A percentile compares a stretch with the other conserved stretches of the same genome.
Evolutionary conservation across 2,888 invertebrate species (phyloP).

Genomic region (Xestobium rufovillosum): DNA sequence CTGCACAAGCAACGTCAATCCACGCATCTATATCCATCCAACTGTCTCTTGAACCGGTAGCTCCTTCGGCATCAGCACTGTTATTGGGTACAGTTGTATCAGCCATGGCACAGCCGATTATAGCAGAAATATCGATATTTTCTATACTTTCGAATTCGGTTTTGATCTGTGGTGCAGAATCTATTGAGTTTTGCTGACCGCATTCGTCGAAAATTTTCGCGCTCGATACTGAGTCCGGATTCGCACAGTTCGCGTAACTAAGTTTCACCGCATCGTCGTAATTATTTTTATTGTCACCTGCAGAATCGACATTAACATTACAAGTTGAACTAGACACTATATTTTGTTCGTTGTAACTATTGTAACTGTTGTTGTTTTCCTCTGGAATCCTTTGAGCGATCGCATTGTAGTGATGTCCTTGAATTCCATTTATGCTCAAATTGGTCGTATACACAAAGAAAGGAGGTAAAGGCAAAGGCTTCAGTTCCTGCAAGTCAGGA

Average conservation of each 20-base stretch:
- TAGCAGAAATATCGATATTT: constrained; percentile 77
- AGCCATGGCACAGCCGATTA: constrained; percentile 82
- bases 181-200: constrained; percentile 44
- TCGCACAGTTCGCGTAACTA: constrained; percentile 43
- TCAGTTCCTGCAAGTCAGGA: constrained; percentile 69
- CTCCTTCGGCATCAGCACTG: constrained; percentile 57
- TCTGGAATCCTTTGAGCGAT: constrained; percentile 70
- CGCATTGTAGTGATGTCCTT: constrained; percentile 80
- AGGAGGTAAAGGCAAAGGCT: constrained; percentile 77
- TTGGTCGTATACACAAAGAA: constrained; percentile 82
- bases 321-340: constrained; percentile 70
- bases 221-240: constrained; percentile 52
- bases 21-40: constrained; percentile 87
- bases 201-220: constrained; percentile 48
- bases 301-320: constrained; percentile 50
- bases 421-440: constrained; percentile 79
- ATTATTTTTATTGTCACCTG: constrained; percentile 45
- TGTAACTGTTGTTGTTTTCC: constrained; percentile 60
- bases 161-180: constrained; percentile 46
- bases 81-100: constrained; percentile 77
- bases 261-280: constrained; percentile 43
- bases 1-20: constrained; percentile 74
- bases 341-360: constrained; percentile 56
- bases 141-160: constrained; percentile 67
- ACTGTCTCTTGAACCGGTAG: constrained; percentile 66